Conservation (phyloP, 2,797 vertebrate species). For the Halcyon smyrnensis region DNA sequence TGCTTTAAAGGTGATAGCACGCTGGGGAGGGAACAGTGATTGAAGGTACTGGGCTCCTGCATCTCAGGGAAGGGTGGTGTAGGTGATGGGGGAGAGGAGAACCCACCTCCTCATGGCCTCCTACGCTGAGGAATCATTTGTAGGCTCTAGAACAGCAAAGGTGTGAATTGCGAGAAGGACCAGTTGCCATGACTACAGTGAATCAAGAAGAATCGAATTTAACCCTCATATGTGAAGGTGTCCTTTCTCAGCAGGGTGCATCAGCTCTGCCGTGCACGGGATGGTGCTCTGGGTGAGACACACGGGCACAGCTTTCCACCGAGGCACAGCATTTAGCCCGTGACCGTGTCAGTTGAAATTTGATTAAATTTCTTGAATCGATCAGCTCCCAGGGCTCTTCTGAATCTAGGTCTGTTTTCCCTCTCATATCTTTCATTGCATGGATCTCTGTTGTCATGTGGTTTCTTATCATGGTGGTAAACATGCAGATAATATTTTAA, state of each 20-base stretch:
- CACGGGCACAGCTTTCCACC: accelerated
- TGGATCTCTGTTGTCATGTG: neutral
- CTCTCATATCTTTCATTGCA: neutral
- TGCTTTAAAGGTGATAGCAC: neutral
- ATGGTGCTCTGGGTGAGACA: accelerated
- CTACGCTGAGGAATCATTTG: accelerated
- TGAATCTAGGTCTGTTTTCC: neutral
- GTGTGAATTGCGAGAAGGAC: neutral
- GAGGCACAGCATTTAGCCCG: neutral
- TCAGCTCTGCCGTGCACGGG: neutral
- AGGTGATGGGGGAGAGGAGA: neutral
- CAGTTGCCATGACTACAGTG: neutral
- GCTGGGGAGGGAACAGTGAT: accelerated
- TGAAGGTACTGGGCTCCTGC: neutral
- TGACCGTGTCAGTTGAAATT: neutral
- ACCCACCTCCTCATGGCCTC: accelerated
- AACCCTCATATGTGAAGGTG: neutral
- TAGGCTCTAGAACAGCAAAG: accelerated
- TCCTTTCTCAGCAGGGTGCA: neutral
- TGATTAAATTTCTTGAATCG: neutral
- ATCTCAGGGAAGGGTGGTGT: neutral
- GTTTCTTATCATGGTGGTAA: neutral
- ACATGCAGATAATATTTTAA: neutral
- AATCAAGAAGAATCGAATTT: neutral
- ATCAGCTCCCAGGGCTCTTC: neutral